Evolutionary conservation across 2,888 invertebrate species (phyloP).

Genomic region (Gymnosoma rotundatum): DNA sequence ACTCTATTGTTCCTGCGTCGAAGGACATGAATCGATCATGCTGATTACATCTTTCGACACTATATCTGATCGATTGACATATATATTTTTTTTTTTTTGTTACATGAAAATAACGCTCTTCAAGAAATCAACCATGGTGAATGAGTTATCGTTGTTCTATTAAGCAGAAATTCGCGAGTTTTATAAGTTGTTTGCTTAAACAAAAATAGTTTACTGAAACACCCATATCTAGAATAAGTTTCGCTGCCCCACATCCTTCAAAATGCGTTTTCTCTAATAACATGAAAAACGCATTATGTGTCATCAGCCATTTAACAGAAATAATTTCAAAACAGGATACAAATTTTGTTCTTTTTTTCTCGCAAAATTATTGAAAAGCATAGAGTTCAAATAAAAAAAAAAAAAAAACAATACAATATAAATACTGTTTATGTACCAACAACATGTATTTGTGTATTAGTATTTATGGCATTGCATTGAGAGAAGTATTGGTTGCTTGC

Average conservation of each 20-base stretch:
- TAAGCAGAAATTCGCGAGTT: too few species aligned
- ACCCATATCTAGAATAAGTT: constrained; percentile 23
- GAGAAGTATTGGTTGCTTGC: constrained; percentile 46
- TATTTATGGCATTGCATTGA: constrained; percentile 22
- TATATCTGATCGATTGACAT: too few species aligned
- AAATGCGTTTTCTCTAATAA: constrained; percentile 51
- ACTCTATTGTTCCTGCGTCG: too few species aligned
- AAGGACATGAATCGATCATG: too few species aligned
- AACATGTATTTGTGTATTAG: constrained; percentile 20
- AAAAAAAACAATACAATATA: constrained; percentile 6
- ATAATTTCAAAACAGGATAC: constrained; percentile 52
- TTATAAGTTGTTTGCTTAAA: too few species aligned
- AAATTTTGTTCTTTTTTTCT: constrained; percentile 1
- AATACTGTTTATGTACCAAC: constrained; percentile 28
- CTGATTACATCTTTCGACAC: too few species aligned
- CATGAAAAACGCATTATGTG: constrained; percentile 61
- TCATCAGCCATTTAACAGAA: constrained; percentile 57
- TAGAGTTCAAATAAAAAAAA: constrained; percentile 24
- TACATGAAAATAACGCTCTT: too few species aligned
- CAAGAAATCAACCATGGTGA: too few species aligned
- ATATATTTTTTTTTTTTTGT: too few species aligned
- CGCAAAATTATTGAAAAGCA: constrained; percentile 40
- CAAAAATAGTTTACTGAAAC: neutral
- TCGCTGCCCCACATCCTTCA: neutral
- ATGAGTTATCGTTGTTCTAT: too few species aligned